These are phyloP conservation scores for Eupristina koningsbergeri DNA, from an alignment of 1,140 invertebrate genomes.

Conservation along the genomic window DNA sequence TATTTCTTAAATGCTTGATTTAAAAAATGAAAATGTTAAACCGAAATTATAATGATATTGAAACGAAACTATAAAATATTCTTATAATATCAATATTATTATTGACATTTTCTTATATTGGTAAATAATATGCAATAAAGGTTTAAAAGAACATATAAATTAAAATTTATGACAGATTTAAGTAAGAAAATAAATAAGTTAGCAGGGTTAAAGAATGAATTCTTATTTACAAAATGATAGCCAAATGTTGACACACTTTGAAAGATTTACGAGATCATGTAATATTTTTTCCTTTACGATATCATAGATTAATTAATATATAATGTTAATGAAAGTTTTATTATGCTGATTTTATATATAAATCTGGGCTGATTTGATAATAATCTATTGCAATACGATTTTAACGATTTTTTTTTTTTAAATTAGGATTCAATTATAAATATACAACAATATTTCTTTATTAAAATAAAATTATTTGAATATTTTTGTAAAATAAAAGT, in stretches of 20 bases:
- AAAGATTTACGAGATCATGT: not conserved
- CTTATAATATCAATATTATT: not conserved
- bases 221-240: not conserved
- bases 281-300: not conserved
- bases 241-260: not conserved
- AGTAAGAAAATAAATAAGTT: not conserved
- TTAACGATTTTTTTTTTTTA: not conserved
- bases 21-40: not conserved
- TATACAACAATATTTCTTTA: too few relatives aligned
- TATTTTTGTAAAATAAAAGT: too few relatives aligned
- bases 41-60: not conserved
- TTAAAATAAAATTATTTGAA: too few relatives aligned
- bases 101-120: not conserved
- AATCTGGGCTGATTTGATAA: too few relatives aligned
- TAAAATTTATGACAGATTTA: not conserved
- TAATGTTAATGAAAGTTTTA: not conserved
- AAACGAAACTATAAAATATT: not conserved
- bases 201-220: not conserved
- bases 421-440: too few relatives aligned
- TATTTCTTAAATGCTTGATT: not conserved
- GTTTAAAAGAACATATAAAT: not conserved
- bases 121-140: not conserved
- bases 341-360: not conserved
- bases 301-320: not conserved
- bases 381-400: not conserved